Conservation (phyloP, 2,888 invertebrate genomes). For the Folsomia candida region DNA sequence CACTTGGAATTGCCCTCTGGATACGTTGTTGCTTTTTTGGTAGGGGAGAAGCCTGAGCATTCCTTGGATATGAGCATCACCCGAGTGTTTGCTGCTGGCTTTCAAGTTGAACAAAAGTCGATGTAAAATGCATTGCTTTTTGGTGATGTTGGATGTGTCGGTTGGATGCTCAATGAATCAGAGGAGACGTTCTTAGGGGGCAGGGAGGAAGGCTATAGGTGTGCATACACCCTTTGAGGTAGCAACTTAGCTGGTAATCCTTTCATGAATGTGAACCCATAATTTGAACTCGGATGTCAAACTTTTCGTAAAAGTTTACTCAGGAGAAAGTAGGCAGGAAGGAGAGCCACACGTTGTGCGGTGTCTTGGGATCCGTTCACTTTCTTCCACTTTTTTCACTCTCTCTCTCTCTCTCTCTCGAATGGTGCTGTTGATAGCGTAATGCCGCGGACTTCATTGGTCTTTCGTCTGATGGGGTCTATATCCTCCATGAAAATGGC, state of each 20-base stretch:
- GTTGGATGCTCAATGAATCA: neutral
- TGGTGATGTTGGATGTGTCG: neutral
- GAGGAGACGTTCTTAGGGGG: neutral
- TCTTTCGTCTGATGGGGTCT: neutral
- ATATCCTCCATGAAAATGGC: slow-evolving; percentile 26
- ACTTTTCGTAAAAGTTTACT: slow-evolving; percentile 40
- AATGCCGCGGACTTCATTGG: neutral
- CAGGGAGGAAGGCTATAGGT: neutral
- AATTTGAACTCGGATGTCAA: slow-evolving; percentile 42
- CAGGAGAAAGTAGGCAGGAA: slow-evolving; percentile 16
- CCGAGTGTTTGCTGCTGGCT: neutral
- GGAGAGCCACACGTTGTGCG: neutral
- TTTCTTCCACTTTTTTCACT: neutral
- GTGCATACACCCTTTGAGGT: neutral
- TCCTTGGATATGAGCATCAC: neutral
- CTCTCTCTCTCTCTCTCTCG: neutral
- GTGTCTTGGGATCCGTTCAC: slow-evolving; percentile 26
- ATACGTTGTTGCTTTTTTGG: no score
- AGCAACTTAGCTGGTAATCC: slow-evolving; percentile 25
- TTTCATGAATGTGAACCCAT: slow-evolving; percentile 31
- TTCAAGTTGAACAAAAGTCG: neutral
- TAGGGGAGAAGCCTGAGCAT: no score
- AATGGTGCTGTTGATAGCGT: neutral
- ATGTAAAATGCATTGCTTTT: slow-evolving; percentile 3
- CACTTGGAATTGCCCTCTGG: no score